These are phyloP conservation scores for Gobionotothen gibberifrons DNA, from an alignment of 2,797 vertebrate genomes.

Conservation along the genomic window DNA sequence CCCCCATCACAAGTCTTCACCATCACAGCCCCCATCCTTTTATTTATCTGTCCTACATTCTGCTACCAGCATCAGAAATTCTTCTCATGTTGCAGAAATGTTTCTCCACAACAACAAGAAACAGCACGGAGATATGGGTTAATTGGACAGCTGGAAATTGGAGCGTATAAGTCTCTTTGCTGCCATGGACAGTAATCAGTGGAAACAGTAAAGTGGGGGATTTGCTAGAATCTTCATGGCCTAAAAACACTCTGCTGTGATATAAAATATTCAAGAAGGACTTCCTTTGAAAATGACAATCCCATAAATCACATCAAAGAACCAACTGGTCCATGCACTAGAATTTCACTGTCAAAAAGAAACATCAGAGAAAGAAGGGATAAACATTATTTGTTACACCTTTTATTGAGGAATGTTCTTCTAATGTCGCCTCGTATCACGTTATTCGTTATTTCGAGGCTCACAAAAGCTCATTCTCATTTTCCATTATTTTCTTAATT, in stretches of 20 bases:
- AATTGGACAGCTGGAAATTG: slow-evolving; percentile 62
- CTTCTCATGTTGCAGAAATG: slow-evolving; percentile 10
- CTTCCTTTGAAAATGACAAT: slow-evolving; percentile 30
- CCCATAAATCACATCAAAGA: slow-evolving; percentile 39
- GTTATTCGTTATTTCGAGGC: background rate
- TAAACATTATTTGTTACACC: background rate
- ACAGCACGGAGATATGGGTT: slow-evolving; percentile 33
- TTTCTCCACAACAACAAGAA: slow-evolving; percentile 29
- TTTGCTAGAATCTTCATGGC: slow-evolving; percentile 33
- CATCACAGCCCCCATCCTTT: slow-evolving; percentile 29
- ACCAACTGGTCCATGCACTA: background rate
- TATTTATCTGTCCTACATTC: slow-evolving; percentile 56
- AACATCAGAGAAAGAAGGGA: slow-evolving; percentile 5
- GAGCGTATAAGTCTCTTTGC: slow-evolving; percentile 36
- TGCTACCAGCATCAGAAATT: slow-evolving; percentile 15
- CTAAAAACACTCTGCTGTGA: slow-evolving; percentile 45
- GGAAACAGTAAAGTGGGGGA: slow-evolving; percentile 44
- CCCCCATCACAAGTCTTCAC: slow-evolving; percentile 11
- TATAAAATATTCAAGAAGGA: slow-evolving; percentile 25
- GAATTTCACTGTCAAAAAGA: slow-evolving; percentile 3
- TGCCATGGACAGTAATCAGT: slow-evolving; percentile 41
- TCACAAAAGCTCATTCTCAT: background rate
- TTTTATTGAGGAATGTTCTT: background rate
- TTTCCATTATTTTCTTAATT: too few relatives aligned
- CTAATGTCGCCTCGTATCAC: background rate